Percentiles rank a stretch among this genome's conserved stretches.
Conservation (phyloP, 2,113 vertebrate genomes). For the Raphicerus campestris region DNA sequence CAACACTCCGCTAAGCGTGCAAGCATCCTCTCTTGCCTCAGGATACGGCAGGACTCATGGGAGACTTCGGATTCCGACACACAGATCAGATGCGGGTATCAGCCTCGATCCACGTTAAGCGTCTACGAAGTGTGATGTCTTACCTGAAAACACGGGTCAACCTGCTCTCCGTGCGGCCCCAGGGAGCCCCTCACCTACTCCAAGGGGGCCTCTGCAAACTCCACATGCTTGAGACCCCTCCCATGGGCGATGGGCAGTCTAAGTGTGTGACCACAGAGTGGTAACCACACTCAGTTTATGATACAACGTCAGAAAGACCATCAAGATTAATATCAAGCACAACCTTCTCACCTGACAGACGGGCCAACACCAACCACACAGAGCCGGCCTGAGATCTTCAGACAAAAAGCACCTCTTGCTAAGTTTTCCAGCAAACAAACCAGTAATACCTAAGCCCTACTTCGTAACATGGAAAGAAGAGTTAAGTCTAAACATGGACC, state of each 20-base stretch:
- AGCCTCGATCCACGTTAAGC: fast-evolving
- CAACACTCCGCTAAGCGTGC: background rate
- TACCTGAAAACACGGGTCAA: background rate
- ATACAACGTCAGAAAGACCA: background rate
- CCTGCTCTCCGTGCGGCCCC: background rate
- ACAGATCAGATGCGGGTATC: too few relatives aligned
- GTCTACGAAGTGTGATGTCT: background rate
- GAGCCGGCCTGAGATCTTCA: background rate
- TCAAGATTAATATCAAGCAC: too few relatives aligned
- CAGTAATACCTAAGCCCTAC: background rate
- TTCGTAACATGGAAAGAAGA: background rate
- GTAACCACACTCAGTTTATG: background rate
- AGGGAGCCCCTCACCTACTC: fast-evolving
- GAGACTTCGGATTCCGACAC: background rate
- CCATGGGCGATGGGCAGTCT: fast-evolving
- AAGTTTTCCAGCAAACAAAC: background rate
- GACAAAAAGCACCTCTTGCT: background rate
- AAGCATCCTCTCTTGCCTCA: background rate
- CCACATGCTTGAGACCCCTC: background rate
- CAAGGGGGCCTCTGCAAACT: fast-evolving
- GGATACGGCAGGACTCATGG: background rate
- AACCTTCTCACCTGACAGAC: background rate
- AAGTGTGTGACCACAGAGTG: background rate
- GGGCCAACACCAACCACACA: background rate
- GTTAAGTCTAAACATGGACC: background rate